Conservation (phyloP, 2,113 vertebrate genomes). For the Ctenodactylus gundi region DNA sequence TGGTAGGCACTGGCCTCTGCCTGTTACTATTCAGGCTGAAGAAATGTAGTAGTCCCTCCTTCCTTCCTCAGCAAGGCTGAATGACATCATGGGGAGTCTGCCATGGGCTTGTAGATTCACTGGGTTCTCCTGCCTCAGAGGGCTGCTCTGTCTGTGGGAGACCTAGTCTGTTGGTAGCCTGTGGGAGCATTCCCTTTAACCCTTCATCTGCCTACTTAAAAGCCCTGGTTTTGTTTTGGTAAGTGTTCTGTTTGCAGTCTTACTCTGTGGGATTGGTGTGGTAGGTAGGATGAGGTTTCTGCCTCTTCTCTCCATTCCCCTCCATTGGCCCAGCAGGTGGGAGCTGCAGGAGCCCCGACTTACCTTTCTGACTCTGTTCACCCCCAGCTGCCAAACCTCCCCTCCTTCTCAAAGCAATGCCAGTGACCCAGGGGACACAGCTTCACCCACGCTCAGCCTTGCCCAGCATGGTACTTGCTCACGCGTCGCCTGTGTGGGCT, state of each 20-base stretch:
- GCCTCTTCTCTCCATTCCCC: not conserved
- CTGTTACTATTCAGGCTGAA: not conserved
- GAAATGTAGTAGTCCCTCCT: constrained; percentile 62
- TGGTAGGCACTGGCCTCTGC: not conserved
- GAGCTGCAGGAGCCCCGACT: not conserved
- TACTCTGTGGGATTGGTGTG: constrained; percentile 79
- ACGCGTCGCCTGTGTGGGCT: not conserved
- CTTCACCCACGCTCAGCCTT: constrained; percentile 78
- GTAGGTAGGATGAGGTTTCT: not conserved
- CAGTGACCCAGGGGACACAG: constrained; percentile 44
- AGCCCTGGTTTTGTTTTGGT: constrained; percentile 83
- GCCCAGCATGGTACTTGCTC: constrained; percentile 74
- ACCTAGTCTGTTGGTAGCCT: not conserved
- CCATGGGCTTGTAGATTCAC: constrained; percentile 61
- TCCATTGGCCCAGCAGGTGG: not conserved
- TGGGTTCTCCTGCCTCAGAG: not conserved
- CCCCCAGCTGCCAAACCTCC: not conserved
- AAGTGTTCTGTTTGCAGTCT: constrained; percentile 85
- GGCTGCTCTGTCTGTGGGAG: not conserved
- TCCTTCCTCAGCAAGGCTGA: constrained; percentile 73
- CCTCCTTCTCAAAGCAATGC: not conserved
- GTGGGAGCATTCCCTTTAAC: constrained; percentile 72
- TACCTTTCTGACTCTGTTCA: not conserved
- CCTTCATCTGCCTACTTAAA: constrained; percentile 83
- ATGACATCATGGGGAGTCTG: constrained; percentile 77